phyloP scores from a whole-genome alignment of 1,140 invertebrate species.

The Xylocopa sonorina region DNA sequence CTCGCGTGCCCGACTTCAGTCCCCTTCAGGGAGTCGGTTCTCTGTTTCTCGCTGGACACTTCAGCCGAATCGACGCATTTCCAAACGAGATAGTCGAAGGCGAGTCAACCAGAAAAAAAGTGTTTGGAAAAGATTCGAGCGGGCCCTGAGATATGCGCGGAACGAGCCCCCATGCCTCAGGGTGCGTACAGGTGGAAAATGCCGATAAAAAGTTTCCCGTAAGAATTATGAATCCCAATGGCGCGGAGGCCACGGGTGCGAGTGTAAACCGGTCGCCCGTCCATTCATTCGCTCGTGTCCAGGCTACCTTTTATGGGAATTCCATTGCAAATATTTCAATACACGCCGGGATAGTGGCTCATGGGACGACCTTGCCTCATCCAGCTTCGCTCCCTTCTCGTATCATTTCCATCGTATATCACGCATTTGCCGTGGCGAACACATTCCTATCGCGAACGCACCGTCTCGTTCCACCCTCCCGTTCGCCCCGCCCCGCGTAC shows the following conservation, averaged over 20 bases:
- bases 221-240: conserved; percentile 67
- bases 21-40: too few relatives aligned
- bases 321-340: conserved; percentile 71
- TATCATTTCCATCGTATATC: conserved; percentile 43
- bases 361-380: conserved; percentile 45
- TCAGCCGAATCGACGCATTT: not conserved
- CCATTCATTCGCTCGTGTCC: conserved; percentile 57
- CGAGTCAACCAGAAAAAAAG: not conserved
- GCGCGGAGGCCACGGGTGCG: not conserved
- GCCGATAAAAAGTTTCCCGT: conserved; percentile 62
- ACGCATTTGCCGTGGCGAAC: conserved; percentile 30
- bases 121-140: not conserved
- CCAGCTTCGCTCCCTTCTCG: conserved; percentile 20
- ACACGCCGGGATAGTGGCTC: conserved; percentile 41
- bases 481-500: too few relatives aligned
- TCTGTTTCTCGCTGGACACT: too few relatives aligned
- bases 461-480: not conserved
- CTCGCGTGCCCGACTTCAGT: too few relatives aligned
- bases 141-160: not conserved
- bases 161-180: conserved; percentile 4
- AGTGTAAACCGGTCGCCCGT: conserved; percentile 42
- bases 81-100: not conserved
- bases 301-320: conserved; percentile 64
- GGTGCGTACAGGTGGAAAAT: conserved; percentile 60
- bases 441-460: conserved; percentile 27